These are phyloP conservation scores for Pachypanchax playfairii DNA, from an alignment of 2,113 vertebrate genomes.

Conservation along the genomic window DNA sequence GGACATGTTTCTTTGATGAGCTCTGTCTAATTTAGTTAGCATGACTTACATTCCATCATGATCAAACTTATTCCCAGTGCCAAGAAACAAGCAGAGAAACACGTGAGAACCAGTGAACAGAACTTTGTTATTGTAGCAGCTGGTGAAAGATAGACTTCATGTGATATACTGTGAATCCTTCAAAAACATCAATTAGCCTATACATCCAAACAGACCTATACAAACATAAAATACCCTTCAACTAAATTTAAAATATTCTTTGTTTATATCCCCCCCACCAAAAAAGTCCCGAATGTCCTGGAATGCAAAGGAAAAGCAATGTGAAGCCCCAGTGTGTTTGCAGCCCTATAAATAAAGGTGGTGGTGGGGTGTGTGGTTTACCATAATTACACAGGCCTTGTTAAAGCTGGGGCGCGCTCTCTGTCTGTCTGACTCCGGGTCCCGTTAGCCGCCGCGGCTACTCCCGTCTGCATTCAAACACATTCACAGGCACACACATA, in stretches of 20 bases:
- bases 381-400: constrained; percentile 82
- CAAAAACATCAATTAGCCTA: no score
- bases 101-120: constrained; percentile 2
- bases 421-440: constrained; percentile 72
- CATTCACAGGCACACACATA: constrained; percentile 14
- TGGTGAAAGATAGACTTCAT: constrained; percentile 24
- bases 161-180: constrained; percentile 14
- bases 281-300: constrained; percentile 74
- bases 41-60: constrained; percentile 42
- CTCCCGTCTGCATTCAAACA: constrained; percentile 61
- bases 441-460: constrained; percentile 49
- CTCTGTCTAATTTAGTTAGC: constrained; percentile 68
- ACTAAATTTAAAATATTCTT: constrained; percentile 68
- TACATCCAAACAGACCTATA: constrained; percentile 12
- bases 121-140: constrained; percentile 21
- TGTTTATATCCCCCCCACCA: constrained; percentile 65
- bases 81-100: constrained; percentile 14
- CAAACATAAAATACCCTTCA: constrained; percentile 21
- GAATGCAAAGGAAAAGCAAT: constrained; percentile 74
- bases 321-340: constrained; percentile 71
- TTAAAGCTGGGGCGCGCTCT: constrained; percentile 73
- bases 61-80: constrained; percentile 56
- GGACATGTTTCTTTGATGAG: constrained; percentile 77
- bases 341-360: constrained; percentile 81
- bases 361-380: constrained; percentile 77